A percentile compares a stretch with the other conserved stretches of the same genome.
These are phyloP conservation scores for Nipponacmea schrenckii DNA, from an alignment of 2,888 invertebrate genomes.

Conservation along the genomic window DNA sequence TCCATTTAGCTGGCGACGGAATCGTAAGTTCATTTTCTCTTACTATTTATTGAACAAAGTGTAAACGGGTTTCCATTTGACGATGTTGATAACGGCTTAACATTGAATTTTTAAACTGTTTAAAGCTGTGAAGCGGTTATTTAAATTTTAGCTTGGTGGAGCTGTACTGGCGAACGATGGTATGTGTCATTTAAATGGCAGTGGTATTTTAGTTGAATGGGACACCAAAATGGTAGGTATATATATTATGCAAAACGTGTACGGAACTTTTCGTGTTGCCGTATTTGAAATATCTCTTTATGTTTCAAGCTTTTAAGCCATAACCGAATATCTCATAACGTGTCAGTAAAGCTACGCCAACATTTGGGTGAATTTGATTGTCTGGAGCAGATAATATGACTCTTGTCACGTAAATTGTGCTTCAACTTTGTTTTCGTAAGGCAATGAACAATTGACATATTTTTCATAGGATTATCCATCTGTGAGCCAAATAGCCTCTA, in stretches of 20 bases:
- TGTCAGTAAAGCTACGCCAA: no score
- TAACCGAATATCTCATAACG: no score
- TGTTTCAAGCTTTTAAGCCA: no score
- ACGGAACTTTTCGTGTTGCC: no score
- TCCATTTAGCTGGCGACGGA: conserved; percentile 98
- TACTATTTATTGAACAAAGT: not conserved
- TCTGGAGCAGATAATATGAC: no score
- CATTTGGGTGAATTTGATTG: no score
- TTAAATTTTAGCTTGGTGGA: conserved; percentile 43
- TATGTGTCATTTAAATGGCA: conserved; percentile 42
- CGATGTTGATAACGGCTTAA: no score
- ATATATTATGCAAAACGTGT: not conserved
- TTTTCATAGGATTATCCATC: conserved; percentile 87
- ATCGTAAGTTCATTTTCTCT: conserved; percentile 78
- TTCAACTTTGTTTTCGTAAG: no score
- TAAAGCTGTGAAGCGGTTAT: not conserved
- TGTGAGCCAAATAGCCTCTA: conserved; percentile 84
- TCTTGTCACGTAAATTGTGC: no score
- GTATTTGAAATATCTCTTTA: no score
- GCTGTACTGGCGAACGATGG: conserved; percentile 47
- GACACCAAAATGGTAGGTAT: conserved; percentile 13
- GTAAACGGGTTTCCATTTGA: no score
- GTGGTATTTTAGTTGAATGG: conserved; percentile 22
- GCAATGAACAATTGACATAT: not conserved
- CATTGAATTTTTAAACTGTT: no score